phyloP scores from a whole-genome alignment of 2,797 vertebrate species.

The Sebastes aleutianus region DNA sequence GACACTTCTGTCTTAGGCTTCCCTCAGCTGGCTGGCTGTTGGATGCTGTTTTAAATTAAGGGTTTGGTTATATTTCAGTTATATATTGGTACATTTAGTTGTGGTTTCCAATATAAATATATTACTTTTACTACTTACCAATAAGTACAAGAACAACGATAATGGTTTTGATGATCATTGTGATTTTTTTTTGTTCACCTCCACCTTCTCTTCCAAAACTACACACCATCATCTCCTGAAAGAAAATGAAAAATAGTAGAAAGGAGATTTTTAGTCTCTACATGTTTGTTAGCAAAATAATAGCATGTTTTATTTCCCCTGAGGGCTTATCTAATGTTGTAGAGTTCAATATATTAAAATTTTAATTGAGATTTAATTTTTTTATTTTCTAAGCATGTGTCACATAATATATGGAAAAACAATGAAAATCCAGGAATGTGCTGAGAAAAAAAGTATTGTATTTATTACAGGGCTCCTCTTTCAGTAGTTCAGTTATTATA shows the following conservation, averaged over 20 bases:
- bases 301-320: not conserved
- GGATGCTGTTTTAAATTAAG: not conserved
- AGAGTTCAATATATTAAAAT: not conserved
- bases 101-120: not conserved
- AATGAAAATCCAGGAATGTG: not conserved
- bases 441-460: not conserved
- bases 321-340: not conserved
- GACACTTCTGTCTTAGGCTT: constrained; percentile 4
- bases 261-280: not conserved
- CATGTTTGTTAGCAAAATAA: not conserved
- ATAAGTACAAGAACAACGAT: not conserved
- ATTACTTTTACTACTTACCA: not conserved
- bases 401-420: not conserved
- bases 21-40: not conserved
- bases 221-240: not conserved
- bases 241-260: not conserved
- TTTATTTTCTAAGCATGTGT: not conserved
- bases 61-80: not conserved
- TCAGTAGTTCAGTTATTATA: not conserved
- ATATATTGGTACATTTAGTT: no score
- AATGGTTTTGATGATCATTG: not conserved
- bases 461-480: not conserved
- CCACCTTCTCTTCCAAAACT: not conserved
- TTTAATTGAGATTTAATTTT: not conserved
- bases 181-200: not conserved